phyloP scores from a whole-genome alignment of 35 echinoderm and acorn worm genomes.

The Patiria miniata region DNA sequence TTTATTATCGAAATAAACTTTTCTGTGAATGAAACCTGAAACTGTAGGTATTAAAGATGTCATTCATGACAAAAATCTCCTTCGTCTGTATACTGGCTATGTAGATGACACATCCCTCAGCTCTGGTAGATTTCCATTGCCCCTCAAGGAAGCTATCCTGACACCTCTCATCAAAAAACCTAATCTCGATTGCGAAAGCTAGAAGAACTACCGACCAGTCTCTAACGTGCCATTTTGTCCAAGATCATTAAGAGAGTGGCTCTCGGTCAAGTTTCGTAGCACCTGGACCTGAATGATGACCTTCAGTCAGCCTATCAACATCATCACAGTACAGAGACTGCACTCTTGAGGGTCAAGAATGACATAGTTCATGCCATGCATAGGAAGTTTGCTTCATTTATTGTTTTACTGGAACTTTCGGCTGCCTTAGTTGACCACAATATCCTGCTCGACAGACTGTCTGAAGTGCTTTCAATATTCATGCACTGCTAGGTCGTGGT shows the following conservation, averaged over 20 bases:
- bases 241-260: constrained; percentile 41
- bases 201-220: constrained; percentile 52
- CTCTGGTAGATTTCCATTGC: constrained; percentile 15
- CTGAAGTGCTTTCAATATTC: constrained; percentile 24
- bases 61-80: too few relatives aligned
- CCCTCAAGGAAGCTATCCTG: constrained; percentile 21
- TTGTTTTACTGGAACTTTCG: too few relatives aligned
- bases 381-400: too few relatives aligned
- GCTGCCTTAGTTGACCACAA: constrained; percentile 60
- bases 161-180: constrained; percentile 51
- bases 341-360: too few relatives aligned
- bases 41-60: too few relatives aligned
- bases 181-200: constrained; percentile 29
- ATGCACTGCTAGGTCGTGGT: constrained; percentile 46
- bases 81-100: constrained; percentile 10
- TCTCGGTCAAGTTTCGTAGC: background rate
- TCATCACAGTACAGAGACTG: constrained; percentile 47
- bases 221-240: constrained; percentile 36
- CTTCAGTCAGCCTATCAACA: constrained; percentile 55
- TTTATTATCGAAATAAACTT: too few relatives aligned
- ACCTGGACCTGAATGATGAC: constrained; percentile 23
- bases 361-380: too few relatives aligned
- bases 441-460: constrained; percentile 47
- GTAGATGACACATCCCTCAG: constrained; percentile 3
- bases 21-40: too few relatives aligned